Base-by-base conservation (phyloP, 2,797 vertebrate genomes). In the Corythornis leucogaster region DNA sequence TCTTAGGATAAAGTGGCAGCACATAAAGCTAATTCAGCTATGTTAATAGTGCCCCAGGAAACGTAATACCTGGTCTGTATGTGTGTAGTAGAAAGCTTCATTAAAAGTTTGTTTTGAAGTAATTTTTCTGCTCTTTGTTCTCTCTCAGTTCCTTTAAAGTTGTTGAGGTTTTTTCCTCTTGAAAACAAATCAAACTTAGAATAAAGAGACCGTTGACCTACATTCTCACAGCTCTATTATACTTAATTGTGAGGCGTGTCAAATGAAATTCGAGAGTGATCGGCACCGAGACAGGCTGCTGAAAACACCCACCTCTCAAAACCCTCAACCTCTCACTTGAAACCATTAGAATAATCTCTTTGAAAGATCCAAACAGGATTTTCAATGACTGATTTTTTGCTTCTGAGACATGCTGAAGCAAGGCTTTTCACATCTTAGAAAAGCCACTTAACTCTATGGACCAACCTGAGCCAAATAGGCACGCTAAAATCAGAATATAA, bases 121-220 rank as follows among this genome's bases (percentile, higher is more conserved):
- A 58, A 28, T 89, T 84, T 81, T 85, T 93, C 74, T 94, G 55
- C 33, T 86, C 88, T 94, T 94, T 94, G 80, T 93, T 95, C 68
- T 94, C 69, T 25, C 67, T 79, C 55, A 42, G 28, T 55, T 89
- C 70, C 78, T 91, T 90, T 92, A 94, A 90, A 94, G 84, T 90
- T 87, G n/a, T 40, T 40, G 17, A 7, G 51, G 33, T 51, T n/a
- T 33, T 43, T 54, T 22, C 2, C 71, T 2, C 71, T 86, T 63
- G 53, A 84, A 96, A 95, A 92, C 93, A 94, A 77, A 66, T 79
- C 91, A 79, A 53, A 67, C 15, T 15, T 63, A 55, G 80, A 92
- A 87, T 85, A 92, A 94, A 92, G 81, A 80, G 35, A 85, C 68
- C 0, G 22, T 53, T 94, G 91, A 90, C 95, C 94, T 94, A 95